Base-by-base conservation (phyloP, 2,888 invertebrate species). In the Antitype chi region DNA sequence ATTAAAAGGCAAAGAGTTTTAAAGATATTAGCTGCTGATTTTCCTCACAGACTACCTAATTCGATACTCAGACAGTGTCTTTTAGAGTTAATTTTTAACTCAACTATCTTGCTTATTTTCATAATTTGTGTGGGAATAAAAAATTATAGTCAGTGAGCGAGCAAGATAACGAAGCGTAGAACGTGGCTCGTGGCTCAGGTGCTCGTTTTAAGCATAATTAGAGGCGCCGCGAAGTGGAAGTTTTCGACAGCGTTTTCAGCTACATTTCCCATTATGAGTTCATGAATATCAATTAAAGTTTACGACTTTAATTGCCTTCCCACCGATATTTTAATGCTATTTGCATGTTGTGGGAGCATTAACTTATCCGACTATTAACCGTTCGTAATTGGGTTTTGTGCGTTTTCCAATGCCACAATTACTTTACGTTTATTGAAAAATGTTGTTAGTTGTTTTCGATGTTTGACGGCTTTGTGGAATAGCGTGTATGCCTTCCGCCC, bases 231-330 rank as follows among this genome's bases (percentile, higher is more conserved):
- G 74, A 78, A 88, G 89, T 86, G 87, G 89, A 92, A 92, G 87
- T 91, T 90, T 90, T 89, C 87, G 84, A 84, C 84, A 90, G 82
- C 75, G 78, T 87, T 87, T 89, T 87, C 87, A 89, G 89, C 89
- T 87, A 90, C 91, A 91, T 89, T 88, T 87, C 89, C 92, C 91
- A 93, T 94, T 93, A 93, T 90, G 89, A 90, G 87, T 90, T 91
- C 91, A 94, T 94, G 93, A 94, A 95, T 95, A 94, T 93, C 94
- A 95, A 94, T 95, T 94, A 93, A 94, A 94, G 93, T 94, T 93
- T 92, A 92, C 91, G 92, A 93, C 91, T 94, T 92, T 89, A 94
- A 94, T 94, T 94, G 93, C 91, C 90, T 89, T 90, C 88, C 92
- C 89, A 87, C 91, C 91, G 88, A 93, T 94, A 94, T 94, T 93